Conservation (phyloP, 2,797 vertebrate genomes). For the Pseudochaenichthys georgianus region DNA sequence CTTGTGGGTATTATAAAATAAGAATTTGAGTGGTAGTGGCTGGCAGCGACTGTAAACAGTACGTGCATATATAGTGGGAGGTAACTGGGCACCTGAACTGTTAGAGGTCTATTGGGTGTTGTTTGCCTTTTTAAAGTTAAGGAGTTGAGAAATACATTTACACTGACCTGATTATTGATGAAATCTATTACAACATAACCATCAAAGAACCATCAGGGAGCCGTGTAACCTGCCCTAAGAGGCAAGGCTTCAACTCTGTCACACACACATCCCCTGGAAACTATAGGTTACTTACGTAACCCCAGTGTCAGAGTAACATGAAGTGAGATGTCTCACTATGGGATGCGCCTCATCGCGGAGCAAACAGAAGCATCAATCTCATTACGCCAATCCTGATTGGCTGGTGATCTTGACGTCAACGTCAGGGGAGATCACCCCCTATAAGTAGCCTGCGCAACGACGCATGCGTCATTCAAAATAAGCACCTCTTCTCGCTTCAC, state of each 20-base stretch:
- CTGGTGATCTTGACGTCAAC: too few relatives aligned
- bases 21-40: constrained; percentile 39
- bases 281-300: too few relatives aligned
- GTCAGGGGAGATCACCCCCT: too few relatives aligned
- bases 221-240: constrained; percentile 45
- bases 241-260: constrained; percentile 26
- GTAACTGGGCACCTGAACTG: constrained; percentile 1
- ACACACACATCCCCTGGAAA: not conserved
- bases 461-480: too few relatives aligned
- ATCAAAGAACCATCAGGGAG: constrained; percentile 77
- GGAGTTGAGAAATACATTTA: constrained; percentile 42
- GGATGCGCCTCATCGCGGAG: too few relatives aligned
- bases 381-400: too few relatives aligned
- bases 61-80: constrained; percentile 2
- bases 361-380: too few relatives aligned
- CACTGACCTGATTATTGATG: constrained; percentile 73
- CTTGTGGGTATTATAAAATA: constrained; percentile 56
- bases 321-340: too few relatives aligned
- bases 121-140: not conserved
- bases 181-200: constrained; percentile 75
- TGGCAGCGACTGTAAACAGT: constrained; percentile 21
- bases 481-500: too few relatives aligned
- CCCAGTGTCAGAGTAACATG: too few relatives aligned
- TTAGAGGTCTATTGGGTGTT: not conserved
- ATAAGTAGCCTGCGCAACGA: too few relatives aligned